Conservation (phyloP, 2,888 invertebrate species). For the Sthenelais limicola region DNA sequence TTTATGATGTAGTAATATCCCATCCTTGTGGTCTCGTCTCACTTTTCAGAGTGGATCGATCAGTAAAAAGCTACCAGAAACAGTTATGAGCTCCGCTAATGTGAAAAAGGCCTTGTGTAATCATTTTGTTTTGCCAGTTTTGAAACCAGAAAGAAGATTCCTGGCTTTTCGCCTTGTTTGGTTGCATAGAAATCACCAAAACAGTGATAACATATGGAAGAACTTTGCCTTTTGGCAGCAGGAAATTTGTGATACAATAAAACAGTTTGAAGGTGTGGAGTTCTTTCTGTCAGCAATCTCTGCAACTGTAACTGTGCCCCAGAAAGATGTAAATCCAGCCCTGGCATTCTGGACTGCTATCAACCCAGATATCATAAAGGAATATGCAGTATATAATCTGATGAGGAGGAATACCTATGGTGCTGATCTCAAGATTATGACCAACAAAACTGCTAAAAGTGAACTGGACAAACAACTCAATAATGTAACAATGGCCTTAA, state of each 20-base stretch:
- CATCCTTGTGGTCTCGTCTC: too few species aligned
- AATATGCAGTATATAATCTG: conserved; percentile 10
- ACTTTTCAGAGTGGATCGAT: conserved; percentile 20
- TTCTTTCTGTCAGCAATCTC: conserved; percentile 25
- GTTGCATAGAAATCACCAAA: not conserved
- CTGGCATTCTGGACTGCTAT: conserved; percentile 12
- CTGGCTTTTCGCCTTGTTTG: conserved; percentile 29
- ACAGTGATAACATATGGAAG: conserved; percentile 5
- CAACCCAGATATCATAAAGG: not conserved
- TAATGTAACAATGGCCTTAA: conserved; percentile 18
- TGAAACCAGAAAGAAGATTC: not conserved
- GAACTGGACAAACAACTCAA: conserved; percentile 21
- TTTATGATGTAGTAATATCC: too few species aligned
- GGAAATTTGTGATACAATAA: not conserved
- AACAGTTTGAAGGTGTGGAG: conserved; percentile 1
- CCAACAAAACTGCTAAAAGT: not conserved
- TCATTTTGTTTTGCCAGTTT: not conserved
- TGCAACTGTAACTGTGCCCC: conserved; percentile 11
- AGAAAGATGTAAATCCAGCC: not conserved
- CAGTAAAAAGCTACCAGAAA: conserved; percentile 22
- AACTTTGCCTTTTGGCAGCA: not conserved
- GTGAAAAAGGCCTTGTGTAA: conserved; percentile 2
- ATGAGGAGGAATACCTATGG: conserved; percentile 6
- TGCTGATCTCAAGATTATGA: conserved; percentile 15
- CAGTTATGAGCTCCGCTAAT: not conserved